Evolutionary conservation across 2,888 invertebrate genomes (phyloP), one percentile per base, ranked within the genome.

Genomic region (Spilarctia lutea): DNA sequence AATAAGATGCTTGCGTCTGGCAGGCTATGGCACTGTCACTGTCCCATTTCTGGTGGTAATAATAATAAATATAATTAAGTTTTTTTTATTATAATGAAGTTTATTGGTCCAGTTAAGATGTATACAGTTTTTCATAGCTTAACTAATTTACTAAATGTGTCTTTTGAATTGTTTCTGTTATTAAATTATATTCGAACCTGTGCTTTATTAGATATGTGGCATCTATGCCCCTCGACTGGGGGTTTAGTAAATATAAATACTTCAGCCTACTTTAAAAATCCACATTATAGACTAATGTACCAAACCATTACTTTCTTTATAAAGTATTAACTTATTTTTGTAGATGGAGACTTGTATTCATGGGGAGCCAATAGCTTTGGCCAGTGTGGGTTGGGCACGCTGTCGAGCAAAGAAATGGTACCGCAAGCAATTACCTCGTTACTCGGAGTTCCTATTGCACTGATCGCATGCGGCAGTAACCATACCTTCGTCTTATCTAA

Each of bases 321-420:
- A n/a, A 42, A 56, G 35, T 48, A 33, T 42, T 68, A 18, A 6
- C 11, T 73, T 65, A n/a, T 75, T 2, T 65, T 92, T 93, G 77
- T 91, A 97, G 98, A 97, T 95, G 99, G 99, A 65, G 98, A 98
- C 85, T 91, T 99, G n/a, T 98, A 97, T 91, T 91, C 98, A 0
- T 99, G 98, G 98, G 99, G 99, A 67, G 97, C 97, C 60, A 99
- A 99, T 87, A 96, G 96, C 75, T 97, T 97, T 88, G 98, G 99
- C 0, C 98, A 99, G 88, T 96, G 98, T 79, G 99, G 99, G 11
- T 89, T 98, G 69, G 98, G 98, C n/a, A 94, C 94, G 33, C 94
- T 96, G 76, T 93, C 97, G 30, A 93, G 93, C 72, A 96, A 96
- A 82, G 96, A 97, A 89, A 91, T 95, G 72, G 96, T 94, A 76